Evolutionary conservation across 2,113 vertebrate species (phyloP), one percentile per base, ranked within the genome.

Genomic region (Maccullochella peelii): DNA sequence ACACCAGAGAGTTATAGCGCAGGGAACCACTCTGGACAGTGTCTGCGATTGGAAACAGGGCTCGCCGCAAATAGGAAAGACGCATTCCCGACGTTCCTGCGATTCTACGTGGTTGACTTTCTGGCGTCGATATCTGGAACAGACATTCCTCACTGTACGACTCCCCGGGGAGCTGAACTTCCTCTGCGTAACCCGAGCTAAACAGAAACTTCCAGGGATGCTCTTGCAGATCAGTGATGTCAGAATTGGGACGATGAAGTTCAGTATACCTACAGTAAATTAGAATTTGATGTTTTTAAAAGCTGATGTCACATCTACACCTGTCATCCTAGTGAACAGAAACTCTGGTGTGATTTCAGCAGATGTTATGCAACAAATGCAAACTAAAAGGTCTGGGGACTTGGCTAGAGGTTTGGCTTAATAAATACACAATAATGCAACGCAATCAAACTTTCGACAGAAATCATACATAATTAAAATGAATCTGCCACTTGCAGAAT

Each of bases 1-100:
- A 69, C 76, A 68, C 65, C 52, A 66, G 72, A 82, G 74, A 82
- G 74, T 86, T 63, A 79, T 25, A 55, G 71, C 21, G 42, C 3
- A 21, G 68, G 72, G 58, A 79, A 87, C 54, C 75, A 61, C 67
- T 80, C 30, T 62, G 71, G 81, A 84, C 68, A 85, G 86, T 1
- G 6, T 79, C 66, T 57, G 72, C 4, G 59, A 87, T 63, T 63
- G 83, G 70, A 55, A 75, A 75, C 69, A 44, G 58, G 70, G 36
- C 49, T 73, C 8, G 15, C 77, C 30, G 8, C 73, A 80, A 82
- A 88, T 62, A 71, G 72, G 70, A 80, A 66, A 86, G 67, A 67
- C 49, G 42, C 86, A 90, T 92, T 92, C 86, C 62, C 73, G 0
- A 67, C 86, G 40, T 89, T 90, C 88, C 70, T 57, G 67, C 11